Conservation (phyloP, 2,797 vertebrate genomes). For the Odontamblyopus lacepedii region DNA sequence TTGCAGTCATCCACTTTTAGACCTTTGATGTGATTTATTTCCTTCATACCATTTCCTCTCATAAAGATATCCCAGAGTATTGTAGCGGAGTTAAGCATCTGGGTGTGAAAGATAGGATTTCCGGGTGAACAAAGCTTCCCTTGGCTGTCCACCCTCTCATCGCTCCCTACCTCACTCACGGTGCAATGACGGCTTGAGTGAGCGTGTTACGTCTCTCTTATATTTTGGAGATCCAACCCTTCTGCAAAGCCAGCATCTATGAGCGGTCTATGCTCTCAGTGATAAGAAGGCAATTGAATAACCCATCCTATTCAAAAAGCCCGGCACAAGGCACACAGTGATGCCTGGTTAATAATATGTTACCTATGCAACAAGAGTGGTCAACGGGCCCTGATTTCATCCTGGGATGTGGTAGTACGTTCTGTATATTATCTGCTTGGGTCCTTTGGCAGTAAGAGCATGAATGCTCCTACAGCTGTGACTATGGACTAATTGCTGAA, state of each 20-base stretch:
- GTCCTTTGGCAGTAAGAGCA: conserved; percentile 20
- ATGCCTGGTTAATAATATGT: conserved; percentile 19
- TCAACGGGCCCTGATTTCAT: background rate
- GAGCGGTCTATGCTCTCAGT: conserved; percentile 33
- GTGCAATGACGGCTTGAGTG: conserved; percentile 59
- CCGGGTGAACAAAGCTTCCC: conserved; percentile 21
- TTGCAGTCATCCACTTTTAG: conserved; percentile 35
- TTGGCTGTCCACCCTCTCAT: background rate
- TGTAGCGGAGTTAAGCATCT: conserved; percentile 45
- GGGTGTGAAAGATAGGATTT: conserved; percentile 58
- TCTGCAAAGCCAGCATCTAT: conserved; percentile 57
- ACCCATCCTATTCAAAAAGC: conserved; percentile 16
- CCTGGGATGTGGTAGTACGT: too few relatives aligned
- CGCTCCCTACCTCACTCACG: conserved; percentile 20
- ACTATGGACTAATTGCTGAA: conserved; percentile 60
- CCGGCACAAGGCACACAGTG: background rate
- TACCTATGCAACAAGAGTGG: conserved; percentile 37
- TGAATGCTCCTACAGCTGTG: conserved; percentile 20
- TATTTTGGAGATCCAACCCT: conserved; percentile 43
- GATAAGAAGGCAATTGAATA: conserved; percentile 41
- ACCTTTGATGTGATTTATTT: conserved; percentile 46
- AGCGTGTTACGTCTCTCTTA: conserved; percentile 47
- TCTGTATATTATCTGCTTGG: conserved; percentile 26
- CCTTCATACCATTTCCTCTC: conserved; percentile 26
- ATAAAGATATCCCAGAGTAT: conserved; percentile 19